Conservation (phyloP, 2,113 vertebrate genomes). For the Meles meles region DNA sequence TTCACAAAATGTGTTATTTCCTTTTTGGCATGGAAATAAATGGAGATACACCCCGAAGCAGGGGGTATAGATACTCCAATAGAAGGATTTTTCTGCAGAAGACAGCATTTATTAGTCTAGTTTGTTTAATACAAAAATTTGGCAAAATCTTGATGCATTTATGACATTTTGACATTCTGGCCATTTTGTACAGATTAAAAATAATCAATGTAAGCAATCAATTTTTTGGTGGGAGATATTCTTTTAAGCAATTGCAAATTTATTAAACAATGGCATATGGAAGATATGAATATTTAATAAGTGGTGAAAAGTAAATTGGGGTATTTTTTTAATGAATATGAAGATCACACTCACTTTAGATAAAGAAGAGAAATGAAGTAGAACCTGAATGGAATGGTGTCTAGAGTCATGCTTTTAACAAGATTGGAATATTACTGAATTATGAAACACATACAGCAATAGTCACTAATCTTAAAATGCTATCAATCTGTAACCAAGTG, state of each 20-base stretch:
- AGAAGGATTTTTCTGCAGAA: background rate
- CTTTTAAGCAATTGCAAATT: background rate
- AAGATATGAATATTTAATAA: background rate
- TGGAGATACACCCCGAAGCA: background rate
- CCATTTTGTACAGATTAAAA: background rate
- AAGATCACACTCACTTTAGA: background rate
- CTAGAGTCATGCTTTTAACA: slow-evolving; percentile 40
- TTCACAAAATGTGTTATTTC: background rate
- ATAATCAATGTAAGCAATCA: background rate
- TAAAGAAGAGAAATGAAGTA: slow-evolving; percentile 9
- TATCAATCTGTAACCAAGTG: background rate
- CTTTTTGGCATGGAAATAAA: background rate
- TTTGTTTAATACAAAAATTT: background rate
- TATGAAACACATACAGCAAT: background rate
- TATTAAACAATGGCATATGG: background rate
- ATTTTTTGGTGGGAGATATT: background rate
- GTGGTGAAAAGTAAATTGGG: background rate
- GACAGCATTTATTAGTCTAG: background rate
- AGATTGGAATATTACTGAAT: slow-evolving; percentile 26
- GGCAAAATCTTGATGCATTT: background rate
- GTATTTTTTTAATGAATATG: background rate
- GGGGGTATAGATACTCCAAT: background rate
- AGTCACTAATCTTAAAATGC: background rate
- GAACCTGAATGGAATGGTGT: background rate
- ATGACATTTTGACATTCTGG: background rate